Evolutionary conservation across 2,797 vertebrate species (phyloP).

Genomic region (Euthynnus affinis): DNA sequence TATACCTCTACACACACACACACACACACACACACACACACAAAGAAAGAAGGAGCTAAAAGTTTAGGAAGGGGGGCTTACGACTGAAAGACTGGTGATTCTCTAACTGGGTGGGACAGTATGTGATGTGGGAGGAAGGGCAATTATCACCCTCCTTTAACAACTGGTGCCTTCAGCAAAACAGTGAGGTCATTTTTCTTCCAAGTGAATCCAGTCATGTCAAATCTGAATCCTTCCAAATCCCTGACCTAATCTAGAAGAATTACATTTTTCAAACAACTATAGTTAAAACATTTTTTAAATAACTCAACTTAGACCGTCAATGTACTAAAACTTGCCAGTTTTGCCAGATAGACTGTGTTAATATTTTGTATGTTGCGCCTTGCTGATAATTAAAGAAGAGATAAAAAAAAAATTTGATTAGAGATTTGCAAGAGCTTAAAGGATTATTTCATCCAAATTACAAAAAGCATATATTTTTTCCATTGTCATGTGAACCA

Average conservation of each 20-base stretch:
- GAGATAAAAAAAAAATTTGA: neutral
- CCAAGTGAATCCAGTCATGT: neutral
- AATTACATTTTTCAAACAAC: constrained; percentile 4
- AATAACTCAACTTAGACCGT: neutral
- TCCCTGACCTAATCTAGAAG: neutral
- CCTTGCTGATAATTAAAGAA: neutral
- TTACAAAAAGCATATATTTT: neutral
- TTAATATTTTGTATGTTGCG: too few species aligned
- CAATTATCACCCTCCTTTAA: neutral
- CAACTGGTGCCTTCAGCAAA: neutral
- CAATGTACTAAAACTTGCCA: neutral
- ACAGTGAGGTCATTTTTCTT: neutral
- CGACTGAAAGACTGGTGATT: constrained; percentile 3
- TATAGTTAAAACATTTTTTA: neutral
- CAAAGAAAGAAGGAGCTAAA: constrained; percentile 10
- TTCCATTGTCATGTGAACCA: neutral
- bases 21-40: constrained; percentile 4
- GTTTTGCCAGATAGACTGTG: neutral
- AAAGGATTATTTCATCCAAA: neutral
- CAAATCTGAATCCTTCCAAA: neutral
- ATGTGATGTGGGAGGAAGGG: neutral
- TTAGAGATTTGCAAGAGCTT: neutral
- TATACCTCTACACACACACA: constrained; percentile 25
- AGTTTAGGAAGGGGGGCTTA: neutral
- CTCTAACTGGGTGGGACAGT: neutral